Evolutionary conservation across 1,140 invertebrate genomes (phyloP).

Genomic region (Periplaneta americana): DNA sequence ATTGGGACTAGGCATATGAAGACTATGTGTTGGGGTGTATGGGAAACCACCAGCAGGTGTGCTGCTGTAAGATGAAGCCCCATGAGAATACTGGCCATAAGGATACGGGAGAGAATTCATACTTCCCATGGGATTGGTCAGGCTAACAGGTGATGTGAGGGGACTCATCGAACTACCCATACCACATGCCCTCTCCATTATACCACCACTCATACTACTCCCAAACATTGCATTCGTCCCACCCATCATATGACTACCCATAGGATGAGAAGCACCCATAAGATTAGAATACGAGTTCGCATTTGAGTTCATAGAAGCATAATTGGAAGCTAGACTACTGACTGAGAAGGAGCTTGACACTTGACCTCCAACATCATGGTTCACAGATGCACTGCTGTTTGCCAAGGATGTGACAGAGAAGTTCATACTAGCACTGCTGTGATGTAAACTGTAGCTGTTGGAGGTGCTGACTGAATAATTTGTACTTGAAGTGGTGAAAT

Average conservation of each 20-base stretch:
- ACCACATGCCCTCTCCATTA: conserved; percentile 25
- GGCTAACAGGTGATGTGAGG: conserved; percentile 10
- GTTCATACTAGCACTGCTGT: conserved; percentile 30
- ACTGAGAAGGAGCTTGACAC: conserved; percentile 31
- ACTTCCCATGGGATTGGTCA: conserved; percentile 24
- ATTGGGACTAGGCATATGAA: conserved; percentile 48
- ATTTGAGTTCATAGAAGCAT: conserved; percentile 21
- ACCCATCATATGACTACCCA: conserved; percentile 26
- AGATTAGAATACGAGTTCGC: conserved; percentile 27
- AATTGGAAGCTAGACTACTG: conserved; percentile 29
- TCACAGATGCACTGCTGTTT: conserved; percentile 29
- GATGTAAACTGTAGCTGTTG: conserved; percentile 22
- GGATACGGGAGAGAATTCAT: conserved; percentile 34
- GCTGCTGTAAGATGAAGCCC: conserved; percentile 28
- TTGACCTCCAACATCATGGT: conserved; percentile 17
- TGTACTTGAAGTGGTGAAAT: conserved; percentile 23
- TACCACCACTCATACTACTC: conserved; percentile 14
- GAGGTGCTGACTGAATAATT: conserved; percentile 24
- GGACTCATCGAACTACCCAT: conserved; percentile 22
- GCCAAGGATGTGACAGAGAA: conserved; percentile 39
- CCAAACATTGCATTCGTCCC: conserved; percentile 19
- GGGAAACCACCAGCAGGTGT: conserved; percentile 33
- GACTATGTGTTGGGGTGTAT: conserved; percentile 36
- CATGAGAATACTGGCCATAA: conserved; percentile 36
- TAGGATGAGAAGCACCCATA: conserved; percentile 27